Evolutionary conservation across 2,888 invertebrate species (phyloP), one percentile per base, ranked within the genome.

Genomic region (Eilema griseolum): DNA sequence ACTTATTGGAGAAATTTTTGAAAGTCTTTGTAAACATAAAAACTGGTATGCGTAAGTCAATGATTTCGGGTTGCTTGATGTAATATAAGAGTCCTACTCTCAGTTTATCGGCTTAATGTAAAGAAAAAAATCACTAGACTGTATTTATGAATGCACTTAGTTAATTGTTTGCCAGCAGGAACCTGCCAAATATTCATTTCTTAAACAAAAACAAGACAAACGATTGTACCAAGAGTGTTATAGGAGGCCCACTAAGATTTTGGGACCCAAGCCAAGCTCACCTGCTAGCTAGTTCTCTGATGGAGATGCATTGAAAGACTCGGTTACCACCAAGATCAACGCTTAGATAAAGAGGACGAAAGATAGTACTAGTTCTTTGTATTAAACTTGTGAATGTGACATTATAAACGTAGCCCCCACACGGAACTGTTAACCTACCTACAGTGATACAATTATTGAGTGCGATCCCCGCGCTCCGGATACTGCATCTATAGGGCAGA

Each of bases 401-500:
- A 41, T 41, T 57, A 20, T 67, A 23, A n/a, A n/a, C 37, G 24
- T 71, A 31, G 67, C 69, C 70, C 72, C 71, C 62, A 72, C 70
- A 66, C 73, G 64, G 71, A 72, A 71, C 72, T 61, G 28, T 63
- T 23, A 59, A 24, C 59, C 24, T 14, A 46, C 46, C 41, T 56
- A 16, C 60, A 70, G 63, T 72, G 37, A 70, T 62, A 68, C 76
- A 72, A 73, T 67, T 71, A 72, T 71, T 60, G 65, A 78, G 61
- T 41, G 61, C 24, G 46, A 28, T 64, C 64, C 73, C 71, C 76
- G 68, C 28, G 61, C 71, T 76, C 80, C 82, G 85, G 85, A 85
- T 82, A 81, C 75, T 71, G 77, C 71, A 83, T 73, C 81, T 81
- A 82, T 76, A 70, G 71, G 75, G 77, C 73, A 76, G 69, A 68